Base-by-base conservation (phyloP, 1,140 invertebrate genomes). In the Camponotus pennsylvanicus region DNA sequence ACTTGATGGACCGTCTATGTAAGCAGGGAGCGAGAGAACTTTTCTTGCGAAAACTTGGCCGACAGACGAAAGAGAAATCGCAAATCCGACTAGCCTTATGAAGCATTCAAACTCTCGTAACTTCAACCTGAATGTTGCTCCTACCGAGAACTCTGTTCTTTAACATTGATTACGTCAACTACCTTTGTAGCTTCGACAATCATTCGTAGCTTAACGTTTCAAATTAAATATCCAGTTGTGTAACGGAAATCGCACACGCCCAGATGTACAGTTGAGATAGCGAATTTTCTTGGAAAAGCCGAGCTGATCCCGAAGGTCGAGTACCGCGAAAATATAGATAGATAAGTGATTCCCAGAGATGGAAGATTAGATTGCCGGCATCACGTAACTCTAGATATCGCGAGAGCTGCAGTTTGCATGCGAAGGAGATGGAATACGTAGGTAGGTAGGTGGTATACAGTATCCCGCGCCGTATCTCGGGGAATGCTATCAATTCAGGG, bases 401-500 rank as follows among this genome's bases (percentile, higher is more conserved):
- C 71, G 63, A 49, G 64, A 57, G 59, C 1, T 66, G 49, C 18
- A 61, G 15, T 11, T 52, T n/a, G 71, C 40, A 52, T 21, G 55
- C 84, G n/a, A 61, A 6, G 49, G 13, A 70, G 71, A 86, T 64
- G 79, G 15, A 27, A 40, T 9, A 32, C 15, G 59, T 55, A 59
- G n/a, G 8, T 57, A 40, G 67, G 27, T 37, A 64, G 66, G 11
- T 13, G 7, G 45, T 40, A 71, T 27, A 27, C 27, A 27, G 27
- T 27, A 27, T 27, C 27, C 27, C 27, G 27, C 27, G 21, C 7
- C 42, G 11, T 86, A 90, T 90, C 69, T 66, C 61, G 63, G 45
- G 15, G 85, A 87, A 89, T 69, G 88, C 83, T 90, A 90, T 90
- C 89, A 90, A 90, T 90, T 90, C 71, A 85, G 75, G 55, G 86